Percentiles rank a stretch among this genome's conserved stretches.
These are phyloP conservation scores for Leptopterna dolabrata DNA, from an alignment of 2,888 invertebrate species.

Conservation along the genomic window DNA sequence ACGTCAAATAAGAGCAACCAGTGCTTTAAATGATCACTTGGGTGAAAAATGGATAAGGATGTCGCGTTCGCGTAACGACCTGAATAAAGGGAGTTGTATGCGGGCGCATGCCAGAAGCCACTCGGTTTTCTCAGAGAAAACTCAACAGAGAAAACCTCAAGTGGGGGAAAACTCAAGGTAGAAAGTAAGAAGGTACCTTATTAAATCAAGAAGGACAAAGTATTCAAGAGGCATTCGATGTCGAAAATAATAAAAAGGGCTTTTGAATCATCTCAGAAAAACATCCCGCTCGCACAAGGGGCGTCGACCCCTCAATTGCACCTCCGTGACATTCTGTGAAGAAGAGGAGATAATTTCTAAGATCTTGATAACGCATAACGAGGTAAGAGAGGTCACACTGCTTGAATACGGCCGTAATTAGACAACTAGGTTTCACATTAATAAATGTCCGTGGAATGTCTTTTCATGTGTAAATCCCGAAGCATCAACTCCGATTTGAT, in stretches of 20 bases:
- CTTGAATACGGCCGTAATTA: constrained; percentile 52
- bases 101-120: constrained; percentile 17
- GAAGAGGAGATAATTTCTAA: constrained; percentile 26
- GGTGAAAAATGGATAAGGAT: constrained; percentile 16
- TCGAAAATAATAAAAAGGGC: constrained; percentile 12
- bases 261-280: constrained; percentile 12
- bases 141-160: not conserved
- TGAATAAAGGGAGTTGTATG: constrained; percentile 18
- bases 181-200: constrained; percentile 13
- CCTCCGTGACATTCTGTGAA: not conserved
- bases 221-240: constrained; percentile 12
- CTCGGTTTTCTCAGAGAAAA: not conserved
- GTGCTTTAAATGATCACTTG: not conserved
- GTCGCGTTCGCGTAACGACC: constrained; percentile 5
- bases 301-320: constrained; percentile 1
- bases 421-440: constrained; percentile 19
- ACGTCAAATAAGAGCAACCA: too few relatives aligned
- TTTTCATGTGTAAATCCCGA: constrained; percentile 46
- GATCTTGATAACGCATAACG: constrained; percentile 53
- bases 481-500: constrained; percentile 36
- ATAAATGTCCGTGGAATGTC: constrained; percentile 40
- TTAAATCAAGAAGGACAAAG: constrained; percentile 29
- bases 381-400: not conserved
- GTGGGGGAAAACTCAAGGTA: not conserved
- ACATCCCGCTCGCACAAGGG: not conserved